Conservation (phyloP, 2,113 vertebrate genomes). For the Azemiops feae region DNA sequence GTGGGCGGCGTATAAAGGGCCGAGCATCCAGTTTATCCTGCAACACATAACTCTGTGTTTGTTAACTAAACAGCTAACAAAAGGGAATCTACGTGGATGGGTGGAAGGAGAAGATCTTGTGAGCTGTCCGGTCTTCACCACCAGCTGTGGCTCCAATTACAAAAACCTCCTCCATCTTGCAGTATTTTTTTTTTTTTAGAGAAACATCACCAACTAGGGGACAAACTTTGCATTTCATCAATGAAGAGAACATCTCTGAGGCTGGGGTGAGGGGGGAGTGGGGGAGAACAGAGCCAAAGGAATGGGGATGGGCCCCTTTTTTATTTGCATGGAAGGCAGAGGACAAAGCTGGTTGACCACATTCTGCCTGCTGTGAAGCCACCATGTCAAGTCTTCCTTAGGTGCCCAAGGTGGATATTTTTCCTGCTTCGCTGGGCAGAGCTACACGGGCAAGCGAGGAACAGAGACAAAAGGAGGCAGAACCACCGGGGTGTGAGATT, state of each 20-base stretch:
- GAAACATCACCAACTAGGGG: not conserved
- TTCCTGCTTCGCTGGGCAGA: not conserved
- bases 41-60: not conserved
- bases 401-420: not conserved
- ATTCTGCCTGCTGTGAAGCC: not conserved
- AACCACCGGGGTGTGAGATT: not conserved
- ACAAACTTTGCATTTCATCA: not conserved
- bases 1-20: not conserved
- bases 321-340: not conserved
- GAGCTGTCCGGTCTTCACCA: not conserved
- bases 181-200: not conserved
- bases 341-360: not conserved
- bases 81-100: not conserved
- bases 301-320: not conserved
- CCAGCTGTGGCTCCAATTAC: not conserved
- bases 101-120: not conserved
- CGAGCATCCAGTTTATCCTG: not conserved
- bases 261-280: not conserved
- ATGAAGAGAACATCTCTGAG: not conserved
- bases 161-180: not conserved
- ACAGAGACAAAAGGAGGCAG: not conserved
- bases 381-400: not conserved
- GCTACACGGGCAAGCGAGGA: not conserved
- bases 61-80: not conserved
- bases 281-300: not conserved